phyloP scores from a whole-genome alignment of 2,113 vertebrate species.

The Sprattus sprattus region DNA sequence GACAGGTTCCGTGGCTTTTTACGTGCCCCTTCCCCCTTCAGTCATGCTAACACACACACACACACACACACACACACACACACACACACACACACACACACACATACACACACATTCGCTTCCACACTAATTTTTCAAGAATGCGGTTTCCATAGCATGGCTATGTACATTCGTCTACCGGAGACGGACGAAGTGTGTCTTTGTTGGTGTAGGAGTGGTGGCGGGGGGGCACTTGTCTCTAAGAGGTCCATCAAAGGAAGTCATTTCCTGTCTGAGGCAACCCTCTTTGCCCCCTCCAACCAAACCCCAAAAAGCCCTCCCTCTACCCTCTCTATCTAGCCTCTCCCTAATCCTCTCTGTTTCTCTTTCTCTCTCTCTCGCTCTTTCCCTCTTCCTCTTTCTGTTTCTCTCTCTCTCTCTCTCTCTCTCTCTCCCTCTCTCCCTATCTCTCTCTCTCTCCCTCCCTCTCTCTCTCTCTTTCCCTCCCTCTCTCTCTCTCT shows the following conservation, averaged over 20 bases:
- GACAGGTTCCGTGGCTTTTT: conserved; percentile 9
- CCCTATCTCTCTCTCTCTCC: conserved; percentile 27
- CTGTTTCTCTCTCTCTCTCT: background rate
- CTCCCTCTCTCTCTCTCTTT: conserved; percentile 13
- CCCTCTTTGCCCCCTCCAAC: conserved; percentile 59
- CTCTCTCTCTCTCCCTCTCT: background rate
- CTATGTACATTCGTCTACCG: background rate
- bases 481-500: background rate
- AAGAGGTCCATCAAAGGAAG: conserved; percentile 73
- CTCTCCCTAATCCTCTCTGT: conserved; percentile 27
- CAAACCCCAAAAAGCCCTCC: background rate
- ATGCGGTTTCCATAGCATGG: background rate
- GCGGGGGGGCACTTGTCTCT: conserved; percentile 57
- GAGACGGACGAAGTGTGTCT: background rate
- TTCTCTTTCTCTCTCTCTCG: background rate
- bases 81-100: background rate
- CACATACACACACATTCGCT: background rate
- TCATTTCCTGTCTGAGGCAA: conserved; percentile 82
- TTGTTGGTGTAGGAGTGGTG: conserved; percentile 14
- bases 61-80: background rate
- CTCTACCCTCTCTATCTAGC: conserved; percentile 2
- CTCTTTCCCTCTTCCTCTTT: background rate
- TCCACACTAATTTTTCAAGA: background rate
- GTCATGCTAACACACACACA: background rate
- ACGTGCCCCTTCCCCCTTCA: background rate